These are phyloP conservation scores for Asarcornis scutulata DNA, from an alignment of 2,113 vertebrate genomes.

Conservation along the genomic window DNA sequence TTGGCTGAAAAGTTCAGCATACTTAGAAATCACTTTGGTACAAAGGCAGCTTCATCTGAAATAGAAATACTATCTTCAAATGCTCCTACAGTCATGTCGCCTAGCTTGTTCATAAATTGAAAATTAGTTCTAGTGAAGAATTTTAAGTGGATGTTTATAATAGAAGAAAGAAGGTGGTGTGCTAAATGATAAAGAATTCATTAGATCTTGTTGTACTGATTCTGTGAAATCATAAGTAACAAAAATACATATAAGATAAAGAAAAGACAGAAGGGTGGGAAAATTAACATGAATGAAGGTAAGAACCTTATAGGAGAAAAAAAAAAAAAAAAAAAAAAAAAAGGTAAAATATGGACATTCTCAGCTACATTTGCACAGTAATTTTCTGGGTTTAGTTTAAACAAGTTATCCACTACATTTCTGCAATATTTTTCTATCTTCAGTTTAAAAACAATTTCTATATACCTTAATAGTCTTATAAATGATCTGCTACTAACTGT, in stretches of 20 bases:
- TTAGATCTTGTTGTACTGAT: neutral
- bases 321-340: neutral
- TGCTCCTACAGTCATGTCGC: accelerated
- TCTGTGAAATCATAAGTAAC: neutral
- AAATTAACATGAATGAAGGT: neutral
- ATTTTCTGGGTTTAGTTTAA: neutral
- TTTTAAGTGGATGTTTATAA: neutral
- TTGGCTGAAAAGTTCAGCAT: neutral
- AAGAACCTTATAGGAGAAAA: neutral
- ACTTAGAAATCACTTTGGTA: neutral
- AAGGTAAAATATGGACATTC: neutral
- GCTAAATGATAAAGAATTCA: neutral
- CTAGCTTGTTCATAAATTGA: neutral
- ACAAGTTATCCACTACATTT: neutral
- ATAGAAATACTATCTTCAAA: neutral
- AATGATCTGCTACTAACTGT: neutral
- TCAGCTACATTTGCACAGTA: neutral
- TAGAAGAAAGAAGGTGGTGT: neutral
- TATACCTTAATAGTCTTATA: neutral
- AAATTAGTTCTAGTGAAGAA: neutral
- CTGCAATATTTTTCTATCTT: neutral
- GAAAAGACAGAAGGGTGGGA: neutral
- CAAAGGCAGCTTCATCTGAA: neutral
- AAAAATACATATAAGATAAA: neutral
- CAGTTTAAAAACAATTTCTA: neutral